Conservation (phyloP, 2,113 vertebrate genomes). For the Drymodes brunneopygia region DNA sequence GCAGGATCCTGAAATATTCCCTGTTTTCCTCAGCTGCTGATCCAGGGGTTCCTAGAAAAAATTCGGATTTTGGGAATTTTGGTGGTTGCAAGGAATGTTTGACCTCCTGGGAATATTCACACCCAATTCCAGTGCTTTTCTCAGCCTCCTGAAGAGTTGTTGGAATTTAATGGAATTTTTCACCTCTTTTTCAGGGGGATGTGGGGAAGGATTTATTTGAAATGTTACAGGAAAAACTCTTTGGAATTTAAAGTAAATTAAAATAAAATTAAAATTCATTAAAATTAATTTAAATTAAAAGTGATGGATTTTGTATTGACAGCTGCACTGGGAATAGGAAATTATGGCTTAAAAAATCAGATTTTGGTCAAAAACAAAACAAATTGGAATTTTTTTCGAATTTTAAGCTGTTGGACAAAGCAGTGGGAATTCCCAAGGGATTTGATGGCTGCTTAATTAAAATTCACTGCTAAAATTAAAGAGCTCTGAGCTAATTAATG, state of each 20-base stretch:
- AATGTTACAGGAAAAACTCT: background rate
- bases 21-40: background rate
- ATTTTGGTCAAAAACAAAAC: background rate
- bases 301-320: background rate
- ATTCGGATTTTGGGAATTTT: background rate
- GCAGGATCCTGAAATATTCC: background rate
- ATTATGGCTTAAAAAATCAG: background rate
- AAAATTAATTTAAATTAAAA: background rate
- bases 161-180: background rate
- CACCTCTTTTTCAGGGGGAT: background rate
- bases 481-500: background rate
- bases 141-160: background rate
- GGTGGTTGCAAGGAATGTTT: background rate
- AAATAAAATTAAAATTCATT: background rate
- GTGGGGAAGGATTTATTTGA: background rate
- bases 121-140: background rate
- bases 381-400: background rate
- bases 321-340: background rate
- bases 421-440: background rate
- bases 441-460: background rate
- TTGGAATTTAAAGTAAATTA: background rate
- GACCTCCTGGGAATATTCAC: background rate
- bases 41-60: background rate
- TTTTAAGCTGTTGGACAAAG: background rate
- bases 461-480: background rate